A percentile compares a stretch with the other conserved stretches of the same genome.
Conservation (phyloP, 2,888 invertebrate species). For the Thyatira batis region DNA sequence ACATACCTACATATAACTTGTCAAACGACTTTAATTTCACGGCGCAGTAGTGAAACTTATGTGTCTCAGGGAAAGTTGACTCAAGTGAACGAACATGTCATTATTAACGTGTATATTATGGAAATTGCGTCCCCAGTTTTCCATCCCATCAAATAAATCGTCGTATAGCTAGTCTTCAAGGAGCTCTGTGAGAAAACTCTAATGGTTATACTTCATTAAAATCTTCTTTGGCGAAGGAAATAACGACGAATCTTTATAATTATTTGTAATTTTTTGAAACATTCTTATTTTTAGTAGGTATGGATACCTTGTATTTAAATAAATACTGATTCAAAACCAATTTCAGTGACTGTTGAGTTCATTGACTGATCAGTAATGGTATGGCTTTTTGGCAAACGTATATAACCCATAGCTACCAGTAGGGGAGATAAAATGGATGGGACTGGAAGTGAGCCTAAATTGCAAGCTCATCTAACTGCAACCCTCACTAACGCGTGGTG, state of each 20-base stretch:
- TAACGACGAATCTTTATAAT: background rate
- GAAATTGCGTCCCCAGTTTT: slow-evolving; percentile 52
- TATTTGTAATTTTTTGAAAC: background rate
- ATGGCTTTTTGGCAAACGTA: slow-evolving; percentile 13
- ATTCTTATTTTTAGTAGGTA: background rate
- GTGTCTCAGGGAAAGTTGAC: slow-evolving; percentile 63
- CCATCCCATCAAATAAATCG: slow-evolving; percentile 52
- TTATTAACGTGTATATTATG: slow-evolving; percentile 56
- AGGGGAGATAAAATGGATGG: slow-evolving; percentile 39
- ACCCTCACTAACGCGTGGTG: slow-evolving; percentile 20
- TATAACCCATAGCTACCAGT: slow-evolving; percentile 21
- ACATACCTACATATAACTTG: slow-evolving; percentile 18
- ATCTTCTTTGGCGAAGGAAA: background rate
- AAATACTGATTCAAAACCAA: background rate
- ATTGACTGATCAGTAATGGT: background rate
- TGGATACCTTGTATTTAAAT: no score
- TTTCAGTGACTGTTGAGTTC: background rate
- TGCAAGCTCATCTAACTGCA: slow-evolving; percentile 28
- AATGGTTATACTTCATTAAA: background rate
- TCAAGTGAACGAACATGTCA: slow-evolving; percentile 28
- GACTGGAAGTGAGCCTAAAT: slow-evolving; percentile 29
- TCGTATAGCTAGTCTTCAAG: slow-evolving; percentile 6
- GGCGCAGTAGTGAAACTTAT: slow-evolving; percentile 40
- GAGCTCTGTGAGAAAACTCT: slow-evolving; percentile 9
- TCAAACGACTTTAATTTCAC: slow-evolving; percentile 35